These are phyloP conservation scores for Dicrurus megarhynchus DNA, from an alignment of 2,113 vertebrate species.

Conservation along the genomic window DNA sequence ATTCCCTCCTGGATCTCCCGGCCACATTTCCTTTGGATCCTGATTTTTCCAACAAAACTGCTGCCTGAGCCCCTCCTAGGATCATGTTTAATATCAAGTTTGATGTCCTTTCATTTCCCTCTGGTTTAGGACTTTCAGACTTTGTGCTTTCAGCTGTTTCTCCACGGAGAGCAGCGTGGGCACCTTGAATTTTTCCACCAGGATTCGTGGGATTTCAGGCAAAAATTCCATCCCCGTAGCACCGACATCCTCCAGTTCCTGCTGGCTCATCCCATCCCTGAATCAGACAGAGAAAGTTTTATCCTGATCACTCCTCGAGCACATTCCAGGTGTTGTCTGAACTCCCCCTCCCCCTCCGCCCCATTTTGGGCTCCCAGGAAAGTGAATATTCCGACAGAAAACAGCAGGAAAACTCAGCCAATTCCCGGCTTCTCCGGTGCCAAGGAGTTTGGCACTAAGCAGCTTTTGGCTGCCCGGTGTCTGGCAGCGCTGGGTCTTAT, in stretches of 20 bases:
- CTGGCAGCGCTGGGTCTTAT: slow-evolving; percentile 25
- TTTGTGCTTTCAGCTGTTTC: neutral
- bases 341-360: neutral
- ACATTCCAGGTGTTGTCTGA: neutral
- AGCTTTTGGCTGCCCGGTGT: slow-evolving; percentile 2
- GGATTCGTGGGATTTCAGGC: rapidly evolving
- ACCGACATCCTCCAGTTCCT: neutral
- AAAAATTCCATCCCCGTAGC: neutral
- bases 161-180: neutral
- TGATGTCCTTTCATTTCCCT: neutral
- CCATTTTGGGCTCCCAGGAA: neutral
- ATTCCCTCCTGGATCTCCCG: neutral
- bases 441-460: slow-evolving; percentile 40
- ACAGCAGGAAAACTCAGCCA: neutral
- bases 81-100: neutral
- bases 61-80: neutral
- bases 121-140: neutral
- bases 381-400: neutral
- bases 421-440: neutral
- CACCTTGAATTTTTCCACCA: neutral
- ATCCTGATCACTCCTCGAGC: neutral
- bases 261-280: neutral
- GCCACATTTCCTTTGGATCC: neutral
- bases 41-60: neutral
- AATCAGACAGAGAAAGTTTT: neutral